A percentile compares a stretch with the other conserved stretches of the same genome.
phyloP scores from a whole-genome alignment of 2,888 invertebrate species.

The Iselma pallidipennis region DNA sequence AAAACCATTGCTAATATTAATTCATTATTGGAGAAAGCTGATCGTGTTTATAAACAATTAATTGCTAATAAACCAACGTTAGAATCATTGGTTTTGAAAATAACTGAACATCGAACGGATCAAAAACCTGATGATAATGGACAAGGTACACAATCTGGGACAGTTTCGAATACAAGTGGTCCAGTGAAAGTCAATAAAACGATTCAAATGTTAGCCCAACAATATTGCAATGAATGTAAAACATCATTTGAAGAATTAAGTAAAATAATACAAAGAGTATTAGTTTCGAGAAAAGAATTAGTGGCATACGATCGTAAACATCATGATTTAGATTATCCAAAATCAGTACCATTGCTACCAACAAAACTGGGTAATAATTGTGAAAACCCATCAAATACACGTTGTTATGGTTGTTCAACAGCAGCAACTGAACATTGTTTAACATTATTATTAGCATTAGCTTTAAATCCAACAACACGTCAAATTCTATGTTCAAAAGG shows the following conservation, averaged over 20 bases:
- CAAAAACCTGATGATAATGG: slow-evolving; percentile 60
- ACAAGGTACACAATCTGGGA: slow-evolving; percentile 4
- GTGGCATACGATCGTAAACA: slow-evolving; percentile 89
- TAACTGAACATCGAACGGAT: slow-evolving; percentile 83
- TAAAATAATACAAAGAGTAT: slow-evolving; percentile 85
- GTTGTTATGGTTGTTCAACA: slow-evolving; percentile 86
- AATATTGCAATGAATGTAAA: slow-evolving; percentile 94
- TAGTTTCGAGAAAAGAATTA: slow-evolving; percentile 88
- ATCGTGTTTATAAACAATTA: slow-evolving; percentile 88
- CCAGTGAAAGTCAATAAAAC: slow-evolving; percentile 77
- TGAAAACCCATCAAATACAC: slow-evolving; percentile 56
- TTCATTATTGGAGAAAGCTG: slow-evolving; percentile 89
- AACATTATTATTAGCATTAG: slow-evolving; percentile 85
- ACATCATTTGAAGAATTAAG: slow-evolving; percentile 93
- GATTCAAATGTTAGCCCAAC: slow-evolving; percentile 91
- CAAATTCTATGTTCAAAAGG: slow-evolving; percentile 80
- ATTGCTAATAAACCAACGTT: slow-evolving; percentile 88
- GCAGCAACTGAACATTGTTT: slow-evolving; percentile 94
- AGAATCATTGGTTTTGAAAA: slow-evolving; percentile 83
- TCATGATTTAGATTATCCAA: slow-evolving; percentile 61
- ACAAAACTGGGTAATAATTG: not conserved
- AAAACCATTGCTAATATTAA: slow-evolving; percentile 94
- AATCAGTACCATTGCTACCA: slow-evolving; percentile 56
- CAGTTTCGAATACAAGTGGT: slow-evolving; percentile 32
- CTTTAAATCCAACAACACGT: slow-evolving; percentile 76